Percentiles rank a stretch among this genome's conserved stretches.
Conservation (phyloP, 2,113 vertebrate genomes). For the Eptatretus burgeri region DNA sequence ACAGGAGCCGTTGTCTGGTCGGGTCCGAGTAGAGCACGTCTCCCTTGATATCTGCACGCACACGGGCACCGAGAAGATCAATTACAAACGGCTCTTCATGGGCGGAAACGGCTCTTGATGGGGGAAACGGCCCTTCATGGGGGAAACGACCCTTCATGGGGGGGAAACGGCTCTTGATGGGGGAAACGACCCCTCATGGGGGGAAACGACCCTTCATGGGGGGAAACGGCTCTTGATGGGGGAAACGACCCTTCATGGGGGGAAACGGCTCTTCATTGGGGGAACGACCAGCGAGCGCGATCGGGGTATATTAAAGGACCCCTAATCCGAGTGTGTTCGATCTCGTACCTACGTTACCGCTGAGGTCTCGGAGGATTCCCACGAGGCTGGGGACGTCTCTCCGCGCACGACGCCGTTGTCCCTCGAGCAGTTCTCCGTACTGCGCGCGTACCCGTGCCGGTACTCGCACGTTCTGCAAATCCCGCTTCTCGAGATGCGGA, state of each 20-base stretch:
- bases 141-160: neutral
- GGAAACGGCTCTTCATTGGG: neutral
- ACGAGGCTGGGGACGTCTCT: conserved; percentile 42
- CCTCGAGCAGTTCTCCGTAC: conserved; percentile 40
- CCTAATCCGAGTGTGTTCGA: neutral
- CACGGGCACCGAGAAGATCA: neutral
- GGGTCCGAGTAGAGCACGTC: conserved; percentile 32
- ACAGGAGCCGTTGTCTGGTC: conserved; percentile 30
- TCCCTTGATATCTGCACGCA: conserved; percentile 26
- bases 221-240: neutral
- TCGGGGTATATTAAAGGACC: too few relatives aligned
- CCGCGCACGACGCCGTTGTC: conserved; percentile 32
- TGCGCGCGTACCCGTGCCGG: conserved; percentile 36
- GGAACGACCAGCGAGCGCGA: too few relatives aligned
- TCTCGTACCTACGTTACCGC: conserved; percentile 34
- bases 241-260: neutral
- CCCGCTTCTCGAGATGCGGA: conserved; percentile 30
- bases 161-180: neutral
- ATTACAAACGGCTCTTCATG: neutral
- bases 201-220: neutral
- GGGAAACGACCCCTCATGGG: too few relatives aligned
- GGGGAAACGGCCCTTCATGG: neutral
- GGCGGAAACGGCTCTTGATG: neutral
- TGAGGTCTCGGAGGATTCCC: conserved; percentile 40
- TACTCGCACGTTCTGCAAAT: conserved; percentile 34